Percentiles rank a stretch among this genome's conserved stretches.
Evolutionary conservation across 2,113 vertebrate genomes (phyloP).

Genomic region (Asarcornis scutulata): DNA sequence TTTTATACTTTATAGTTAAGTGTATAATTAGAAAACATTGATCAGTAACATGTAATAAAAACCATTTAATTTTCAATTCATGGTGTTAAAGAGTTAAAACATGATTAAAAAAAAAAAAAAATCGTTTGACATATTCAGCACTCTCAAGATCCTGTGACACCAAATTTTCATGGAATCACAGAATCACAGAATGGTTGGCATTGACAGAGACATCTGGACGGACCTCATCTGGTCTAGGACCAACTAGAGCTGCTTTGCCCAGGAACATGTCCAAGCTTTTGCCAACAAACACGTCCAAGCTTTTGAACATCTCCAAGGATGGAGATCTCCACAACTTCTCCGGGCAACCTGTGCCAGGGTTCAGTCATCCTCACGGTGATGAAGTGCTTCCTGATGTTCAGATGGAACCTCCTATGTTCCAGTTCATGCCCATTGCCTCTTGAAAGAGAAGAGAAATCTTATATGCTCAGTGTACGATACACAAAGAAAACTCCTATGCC

Average conservation of each 20-base stretch:
- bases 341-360: too few species aligned
- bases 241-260: too few species aligned
- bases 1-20: background rate
- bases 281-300: too few species aligned
- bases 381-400: too few species aligned
- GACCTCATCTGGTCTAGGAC: background rate
- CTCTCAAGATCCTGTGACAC: background rate
- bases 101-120: background rate
- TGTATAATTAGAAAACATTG: background rate
- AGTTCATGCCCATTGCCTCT: background rate
- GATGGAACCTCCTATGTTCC: too few species aligned
- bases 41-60: background rate
- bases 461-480: background rate
- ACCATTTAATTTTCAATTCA: background rate
- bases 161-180: background rate
- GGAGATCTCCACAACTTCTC: too few species aligned
- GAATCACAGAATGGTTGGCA: background rate
- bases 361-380: too few species aligned
- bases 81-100: background rate
- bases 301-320: too few species aligned
- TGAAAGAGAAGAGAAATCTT: background rate
- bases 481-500: background rate
- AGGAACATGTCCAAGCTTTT: too few species aligned
- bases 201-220: accelerated
- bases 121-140: background rate